Evolutionary conservation across 2,797 vertebrate species (phyloP).

Genomic region (Nyctalus aviator): DNA sequence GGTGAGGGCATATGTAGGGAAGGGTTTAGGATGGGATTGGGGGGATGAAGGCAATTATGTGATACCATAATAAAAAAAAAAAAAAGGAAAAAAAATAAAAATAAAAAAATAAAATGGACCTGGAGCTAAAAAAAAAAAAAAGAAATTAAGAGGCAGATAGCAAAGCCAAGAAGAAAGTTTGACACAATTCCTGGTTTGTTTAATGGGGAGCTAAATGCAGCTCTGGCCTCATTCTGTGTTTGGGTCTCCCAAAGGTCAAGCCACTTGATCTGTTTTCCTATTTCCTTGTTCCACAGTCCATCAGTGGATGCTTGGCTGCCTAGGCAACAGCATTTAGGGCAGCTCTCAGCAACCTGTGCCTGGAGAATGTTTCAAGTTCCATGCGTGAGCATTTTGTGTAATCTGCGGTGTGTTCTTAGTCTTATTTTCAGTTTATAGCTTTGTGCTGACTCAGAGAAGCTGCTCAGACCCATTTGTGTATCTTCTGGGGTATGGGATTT

Average conservation of each 20-base stretch:
- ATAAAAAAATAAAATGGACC: no score
- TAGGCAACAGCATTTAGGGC: conserved; percentile 65
- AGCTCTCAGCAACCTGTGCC: neutral
- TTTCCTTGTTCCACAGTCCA: conserved; percentile 48
- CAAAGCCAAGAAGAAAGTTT: neutral
- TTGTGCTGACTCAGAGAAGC: neutral
- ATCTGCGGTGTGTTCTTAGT: neutral
- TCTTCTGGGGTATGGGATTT: neutral
- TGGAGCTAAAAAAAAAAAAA: neutral
- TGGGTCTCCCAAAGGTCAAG: conserved; percentile 71
- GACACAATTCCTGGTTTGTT: conserved; percentile 30
- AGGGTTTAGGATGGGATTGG: no score
- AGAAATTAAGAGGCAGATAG: conserved; percentile 38
- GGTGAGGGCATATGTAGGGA: no score
- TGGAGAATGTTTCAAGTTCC: neutral
- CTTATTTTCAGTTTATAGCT: neutral
- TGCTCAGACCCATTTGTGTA: neutral
- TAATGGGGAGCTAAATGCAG: conserved; percentile 41
- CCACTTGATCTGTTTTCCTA: conserved; percentile 69
- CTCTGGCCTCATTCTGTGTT: conserved; percentile 61
- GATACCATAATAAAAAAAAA: no score
- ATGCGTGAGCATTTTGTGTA: neutral
- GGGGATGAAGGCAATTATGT: no score
- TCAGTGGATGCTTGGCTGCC: conserved; percentile 65
- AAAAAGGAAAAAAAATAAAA: no score